Evolutionary conservation across 2,113 vertebrate species (phyloP), one percentile per base, ranked within the genome.

Genomic region (Tautogolabrus adspersus): DNA sequence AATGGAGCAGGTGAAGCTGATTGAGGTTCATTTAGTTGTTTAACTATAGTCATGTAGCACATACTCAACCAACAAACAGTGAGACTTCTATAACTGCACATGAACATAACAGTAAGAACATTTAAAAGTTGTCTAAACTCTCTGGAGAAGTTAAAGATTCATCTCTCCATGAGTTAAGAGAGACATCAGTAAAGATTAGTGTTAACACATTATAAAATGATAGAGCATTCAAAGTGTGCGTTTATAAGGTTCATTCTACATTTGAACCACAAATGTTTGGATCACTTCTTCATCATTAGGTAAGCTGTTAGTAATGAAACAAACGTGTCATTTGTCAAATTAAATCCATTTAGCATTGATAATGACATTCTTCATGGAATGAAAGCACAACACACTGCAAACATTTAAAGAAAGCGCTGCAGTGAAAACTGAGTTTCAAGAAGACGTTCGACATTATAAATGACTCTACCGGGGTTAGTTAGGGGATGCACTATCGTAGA

Each of bases 1-100:
- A 26, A 52, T 11, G 1, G 60, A 71, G n/a, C 47, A 73, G 42
- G 23, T 26, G 34, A 15, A 83, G 49, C 30, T 54, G 72, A 56
- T 1, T 58, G 23, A 55, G 26, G 57, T 38, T 64, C 23, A 8
- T 21, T 44, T 68, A 6, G 47, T 10, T 34, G 6, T 34, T 34
- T 34, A 34, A 34, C 3, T 34, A 34, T 3, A 34, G 6, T 34
- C 30, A 34, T 34, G 30, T 6, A 6, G 30, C 30, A 34, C 30
- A 34, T 15, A 46, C 12, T 46, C 4, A 21, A 30, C 11, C 0
- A 47, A 49, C 2, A 61, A 3, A 23, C 9, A 23, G 57, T 40
- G 5, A 63, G 49, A 54, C 47, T 23, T 52, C 2, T 3, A 42
- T n/a, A 2, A 10, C 4, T 42, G 1, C 8, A 42, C 38, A 51